phyloP scores from a whole-genome alignment of 1,140 invertebrate genomes.

The Halyomorpha halys region DNA sequence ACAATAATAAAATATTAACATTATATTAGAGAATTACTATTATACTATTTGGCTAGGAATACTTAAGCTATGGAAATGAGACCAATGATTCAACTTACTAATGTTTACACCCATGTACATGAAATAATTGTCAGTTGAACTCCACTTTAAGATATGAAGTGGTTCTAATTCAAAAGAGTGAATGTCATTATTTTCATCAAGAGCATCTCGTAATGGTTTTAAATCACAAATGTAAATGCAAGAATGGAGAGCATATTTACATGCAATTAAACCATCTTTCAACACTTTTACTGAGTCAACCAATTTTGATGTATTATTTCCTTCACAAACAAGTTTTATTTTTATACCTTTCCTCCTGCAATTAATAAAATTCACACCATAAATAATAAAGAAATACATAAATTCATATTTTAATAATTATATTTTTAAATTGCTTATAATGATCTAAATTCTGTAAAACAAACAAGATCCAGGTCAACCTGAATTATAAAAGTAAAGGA shows the following conservation, averaged over 20 bases:
- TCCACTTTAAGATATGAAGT: slow-evolving; percentile 36
- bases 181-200: slow-evolving; percentile 18
- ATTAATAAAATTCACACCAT: no score
- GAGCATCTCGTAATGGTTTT: not conserved
- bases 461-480: no score
- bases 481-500: no score
- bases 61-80: no score
- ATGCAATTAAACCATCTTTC: slow-evolving; percentile 34
- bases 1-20: no score
- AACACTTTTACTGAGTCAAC: slow-evolving; percentile 36
- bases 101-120: slow-evolving; percentile 38
- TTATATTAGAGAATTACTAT: no score
- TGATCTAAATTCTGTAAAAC: no score
- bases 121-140: slow-evolving; percentile 40
- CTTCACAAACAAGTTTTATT: not conserved
- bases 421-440: no score
- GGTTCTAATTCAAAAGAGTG: slow-evolving; percentile 31
- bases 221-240: slow-evolving; percentile 36
- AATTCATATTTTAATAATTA: no score
- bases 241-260: slow-evolving; percentile 39
- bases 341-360: no score
- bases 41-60: no score
- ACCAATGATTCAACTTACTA: slow-evolving; percentile 32
- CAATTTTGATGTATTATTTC: slow-evolving; percentile 25
- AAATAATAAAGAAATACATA: no score